Base-by-base conservation (phyloP, 2,888 invertebrate genomes). In the Ditylenchus weischeri region DNA sequence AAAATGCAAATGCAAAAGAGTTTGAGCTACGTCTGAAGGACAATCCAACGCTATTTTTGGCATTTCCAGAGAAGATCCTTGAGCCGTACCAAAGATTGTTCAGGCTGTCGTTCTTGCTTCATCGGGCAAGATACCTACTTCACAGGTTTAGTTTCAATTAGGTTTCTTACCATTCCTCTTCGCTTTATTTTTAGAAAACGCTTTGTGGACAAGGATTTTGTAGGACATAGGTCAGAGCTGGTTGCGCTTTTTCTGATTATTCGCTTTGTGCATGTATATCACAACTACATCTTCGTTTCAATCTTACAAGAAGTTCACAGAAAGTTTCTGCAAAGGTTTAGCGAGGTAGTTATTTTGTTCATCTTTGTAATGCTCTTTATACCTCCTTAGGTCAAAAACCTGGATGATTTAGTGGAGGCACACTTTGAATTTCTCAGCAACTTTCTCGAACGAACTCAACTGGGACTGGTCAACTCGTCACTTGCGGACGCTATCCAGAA, bases 251-350 rank as follows among this genome's bases (percentile, higher is more conserved):
- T 64, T 48, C 61, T 68, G 36, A 50, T 68, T n/a, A n/a, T 65
- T n/a, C 60, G 68, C 54, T 38, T 68, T 15, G 38, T 68, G 38
- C 64, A 68, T 36, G 66, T 68, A 13, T 68, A 68, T 50, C 68
- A 68, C 47, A 64, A 68, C 19, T 67, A 21, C 35, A 29, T 68
- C 10, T 62, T 62, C n/a, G 43, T 48, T 18, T 50, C 62, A 23
- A 47, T 62, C 13, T 11, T 48, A 11, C 13, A 47, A 36, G 47
- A 62, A 10, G 48, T 19, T n/a, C 29, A 47, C 19, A 47, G 19
- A 36, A 29, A 13, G 10, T 62, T 62, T 10, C 47, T 38, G n/a
- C 38, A 36, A 21, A 62, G 43, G 43, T 36, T 62, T 23, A 21
- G 11, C 1, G 62, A 48, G 48, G 62, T 47, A 11, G 11, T 43